A percentile compares a stretch with the other conserved stretches of the same genome.
Conservation (phyloP, 2,888 invertebrate species). For the Drosophila mayaguana region DNA sequence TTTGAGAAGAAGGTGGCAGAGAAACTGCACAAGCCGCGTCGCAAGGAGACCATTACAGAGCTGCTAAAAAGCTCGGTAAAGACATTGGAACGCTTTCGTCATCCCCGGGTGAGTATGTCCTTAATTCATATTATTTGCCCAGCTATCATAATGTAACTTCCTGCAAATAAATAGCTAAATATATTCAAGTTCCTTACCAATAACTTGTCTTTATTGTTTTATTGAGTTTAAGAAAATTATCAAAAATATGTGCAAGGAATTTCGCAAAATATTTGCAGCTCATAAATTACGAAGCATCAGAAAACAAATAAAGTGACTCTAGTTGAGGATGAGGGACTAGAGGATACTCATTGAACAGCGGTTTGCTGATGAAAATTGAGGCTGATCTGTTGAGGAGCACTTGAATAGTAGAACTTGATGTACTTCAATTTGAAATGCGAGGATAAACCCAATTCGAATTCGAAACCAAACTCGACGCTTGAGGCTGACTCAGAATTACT, state of each 20-base stretch:
- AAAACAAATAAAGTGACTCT: too few species aligned
- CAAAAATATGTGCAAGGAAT: background rate
- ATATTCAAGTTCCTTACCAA: background rate
- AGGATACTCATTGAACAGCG: background rate
- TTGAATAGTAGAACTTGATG: background rate
- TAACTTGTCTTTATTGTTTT: conserved; percentile 2
- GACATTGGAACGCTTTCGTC: conserved; percentile 92
- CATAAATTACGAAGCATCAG: background rate
- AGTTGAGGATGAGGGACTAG: background rate
- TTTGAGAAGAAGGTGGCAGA: conserved; percentile 97
- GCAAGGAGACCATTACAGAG: conserved; percentile 96
- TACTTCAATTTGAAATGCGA: background rate
- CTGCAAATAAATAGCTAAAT: background rate
- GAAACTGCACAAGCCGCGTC: conserved; percentile 95
- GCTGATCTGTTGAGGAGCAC: background rate
- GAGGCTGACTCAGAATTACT: background rate
- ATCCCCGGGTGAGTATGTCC: conserved; percentile 88
- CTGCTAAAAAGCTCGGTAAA: conserved; percentile 92
- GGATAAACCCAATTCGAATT: background rate
- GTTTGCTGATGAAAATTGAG: too few species aligned
- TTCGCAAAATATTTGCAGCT: background rate
- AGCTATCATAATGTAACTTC: background rate
- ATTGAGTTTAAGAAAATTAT: background rate
- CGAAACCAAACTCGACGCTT: background rate
- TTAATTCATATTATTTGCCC: background rate